A percentile compares a stretch with the other conserved stretches of the same genome.
Conservation (phyloP, 2,888 invertebrate species). For the Dryobota labecula region DNA sequence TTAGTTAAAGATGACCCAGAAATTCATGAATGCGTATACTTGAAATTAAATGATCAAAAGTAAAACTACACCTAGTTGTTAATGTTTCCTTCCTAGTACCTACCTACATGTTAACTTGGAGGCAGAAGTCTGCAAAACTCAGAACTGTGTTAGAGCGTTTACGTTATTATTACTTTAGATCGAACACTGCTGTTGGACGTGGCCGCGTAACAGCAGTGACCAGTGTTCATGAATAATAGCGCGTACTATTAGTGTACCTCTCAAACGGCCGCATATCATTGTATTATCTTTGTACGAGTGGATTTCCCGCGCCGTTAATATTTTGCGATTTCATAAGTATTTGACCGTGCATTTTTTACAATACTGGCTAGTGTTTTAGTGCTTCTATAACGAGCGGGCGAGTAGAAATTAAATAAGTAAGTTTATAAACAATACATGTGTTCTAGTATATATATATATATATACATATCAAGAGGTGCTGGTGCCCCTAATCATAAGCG, state of each 20-base stretch:
- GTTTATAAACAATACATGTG: neutral
- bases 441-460: too few species aligned
- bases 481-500: neutral
- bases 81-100: constrained; percentile 42
- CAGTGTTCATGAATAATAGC: constrained; percentile 43
- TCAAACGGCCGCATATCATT: constrained; percentile 43
- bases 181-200: constrained; percentile 30
- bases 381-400: constrained; percentile 5
- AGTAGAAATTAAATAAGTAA: constrained; percentile 6
- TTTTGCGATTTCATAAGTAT: constrained; percentile 26
- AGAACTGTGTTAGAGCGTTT: constrained; percentile 33
- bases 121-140: constrained; percentile 25
- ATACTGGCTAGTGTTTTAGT: constrained; percentile 40
- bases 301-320: constrained; percentile 46
- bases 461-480: neutral
- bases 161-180: constrained; percentile 13
- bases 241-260: constrained; percentile 31
- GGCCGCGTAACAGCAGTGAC: constrained; percentile 18
- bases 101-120: constrained; percentile 21
- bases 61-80: constrained; percentile 44
- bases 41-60: constrained; percentile 35
- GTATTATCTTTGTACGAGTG: constrained; percentile 43
- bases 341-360: constrained; percentile 8
- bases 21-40: neutral
- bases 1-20: constrained; percentile 5